phyloP scores from a whole-genome alignment of 2,888 invertebrate genomes.

The Chrysina gloriosa region DNA sequence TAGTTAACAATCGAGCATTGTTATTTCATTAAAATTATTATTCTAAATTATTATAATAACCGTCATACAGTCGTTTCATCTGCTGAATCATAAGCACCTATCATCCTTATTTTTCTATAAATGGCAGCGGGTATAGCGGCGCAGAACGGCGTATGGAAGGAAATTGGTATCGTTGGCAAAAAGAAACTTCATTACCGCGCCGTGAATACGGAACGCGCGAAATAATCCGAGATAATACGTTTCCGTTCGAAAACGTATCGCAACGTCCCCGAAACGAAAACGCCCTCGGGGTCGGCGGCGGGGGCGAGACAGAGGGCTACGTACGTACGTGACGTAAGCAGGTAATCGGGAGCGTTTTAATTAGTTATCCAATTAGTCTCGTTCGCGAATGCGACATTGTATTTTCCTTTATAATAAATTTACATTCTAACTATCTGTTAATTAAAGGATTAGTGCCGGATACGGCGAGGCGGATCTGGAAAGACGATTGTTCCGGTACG shows the following conservation, averaged over 20 bases:
- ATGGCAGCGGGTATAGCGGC: no score
- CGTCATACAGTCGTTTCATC: no score
- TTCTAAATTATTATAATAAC: no score
- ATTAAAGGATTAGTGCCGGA: constrained; percentile 14
- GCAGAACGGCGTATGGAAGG: no score
- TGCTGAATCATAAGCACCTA: no score
- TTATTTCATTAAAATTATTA: no score
- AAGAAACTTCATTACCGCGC: background rate
- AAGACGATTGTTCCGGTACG: no score
- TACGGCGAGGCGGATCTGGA: background rate
- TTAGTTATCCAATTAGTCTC: constrained; percentile 35
- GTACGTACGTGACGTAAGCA: background rate
- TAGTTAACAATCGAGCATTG: no score
- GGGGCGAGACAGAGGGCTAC: background rate
- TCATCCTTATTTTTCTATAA: no score
- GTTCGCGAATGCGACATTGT: constrained; percentile 19
- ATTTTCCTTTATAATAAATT: constrained; percentile 29
- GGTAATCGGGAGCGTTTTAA: constrained; percentile 26
- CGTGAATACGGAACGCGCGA: background rate
- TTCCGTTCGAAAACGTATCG: background rate
- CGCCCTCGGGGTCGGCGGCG: background rate
- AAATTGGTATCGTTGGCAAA: no score
- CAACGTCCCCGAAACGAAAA: background rate
- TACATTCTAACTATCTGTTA: constrained; percentile 25
- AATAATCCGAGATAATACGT: constrained; percentile 9